Conservation (phyloP, 2,797 vertebrate species). For the Lacerta bilineata region DNA sequence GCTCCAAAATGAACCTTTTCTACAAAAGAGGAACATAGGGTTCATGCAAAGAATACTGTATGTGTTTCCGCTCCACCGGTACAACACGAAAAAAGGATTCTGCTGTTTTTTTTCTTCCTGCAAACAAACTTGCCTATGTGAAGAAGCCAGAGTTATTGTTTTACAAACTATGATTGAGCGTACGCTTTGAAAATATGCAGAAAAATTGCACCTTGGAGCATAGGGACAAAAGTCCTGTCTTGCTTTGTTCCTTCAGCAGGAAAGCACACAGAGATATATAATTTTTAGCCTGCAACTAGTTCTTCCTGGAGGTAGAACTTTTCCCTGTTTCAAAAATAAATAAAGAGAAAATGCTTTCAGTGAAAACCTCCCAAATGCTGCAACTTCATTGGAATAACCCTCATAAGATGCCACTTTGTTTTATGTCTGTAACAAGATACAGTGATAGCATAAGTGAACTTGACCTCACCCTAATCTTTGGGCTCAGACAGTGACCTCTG, state of each 20-base stretch:
- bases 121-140: background rate
- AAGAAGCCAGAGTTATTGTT: background rate
- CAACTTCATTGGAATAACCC: background rate
- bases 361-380: slow-evolving; percentile 26
- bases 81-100: background rate
- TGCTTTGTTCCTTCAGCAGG: background rate
- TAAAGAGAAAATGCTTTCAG: slow-evolving; percentile 1
- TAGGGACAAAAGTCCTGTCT: background rate
- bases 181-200: slow-evolving; percentile 4
- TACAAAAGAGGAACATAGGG: background rate
- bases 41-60: background rate
- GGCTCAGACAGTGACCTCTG: slow-evolving; percentile 61
- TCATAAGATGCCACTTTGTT: background rate
- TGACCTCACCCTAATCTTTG: slow-evolving; percentile 65
- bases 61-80: background rate
- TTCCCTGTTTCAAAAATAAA: slow-evolving; percentile 25
- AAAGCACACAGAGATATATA: slow-evolving; percentile 5
- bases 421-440: slow-evolving; percentile 50
- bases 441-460: slow-evolving; percentile 49
- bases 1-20: background rate
- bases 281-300: background rate
- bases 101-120: background rate
- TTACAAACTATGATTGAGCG: background rate
- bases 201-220: background rate
- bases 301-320: slow-evolving; percentile 24